Evolutionary conservation across 2,797 vertebrate species (phyloP), one percentile per base, ranked within the genome.

Genomic region (Selene dorsalis): DNA sequence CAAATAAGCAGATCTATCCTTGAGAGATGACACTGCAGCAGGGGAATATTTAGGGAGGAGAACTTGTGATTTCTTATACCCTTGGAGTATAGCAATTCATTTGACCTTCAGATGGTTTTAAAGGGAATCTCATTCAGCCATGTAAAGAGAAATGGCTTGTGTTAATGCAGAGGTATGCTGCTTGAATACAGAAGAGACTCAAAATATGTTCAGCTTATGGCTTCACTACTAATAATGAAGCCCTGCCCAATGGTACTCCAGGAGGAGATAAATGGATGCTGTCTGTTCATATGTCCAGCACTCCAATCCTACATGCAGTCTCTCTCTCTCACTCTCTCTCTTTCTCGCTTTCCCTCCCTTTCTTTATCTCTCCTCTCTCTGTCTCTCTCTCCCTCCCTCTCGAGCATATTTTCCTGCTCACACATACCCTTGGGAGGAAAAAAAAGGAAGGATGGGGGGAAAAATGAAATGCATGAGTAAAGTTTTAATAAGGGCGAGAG

Each of bases 401-500:
- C 47, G 24, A 80, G 79, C 80, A 83, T 71, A 87, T 90, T 91
- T 92, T 88, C 81, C 68, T 74, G 82, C 88, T 79, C 47, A 60
- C 82, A 83, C 84, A 81, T 83, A 84, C 83, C 53, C 76, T 75
- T 78, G 16, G 73, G 70, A 76, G 79, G 63, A 69, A 78, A 63
- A 77, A 64, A 28, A 6, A 67, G 55, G 16, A 47, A 30, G 41
- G 50, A 56, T 30, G 58, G 22, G 56, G 64, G 58, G 48, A 75
- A 77, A 90, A 87, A 77, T 87, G 79, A 92, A 94, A 95, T 94
- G 93, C 93, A 94, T 92, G 92, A 94, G 91, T 93, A 92, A 94
- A 94, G 93, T 94, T 95, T 94, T 95, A 95, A 95, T 95, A 94
- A 94, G 91, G 83, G 86, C 79, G 84, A 84, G 88, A 91, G 93